These are phyloP conservation scores for Sesamia inferens DNA, from an alignment of 2,888 invertebrate species.

Conservation along the genomic window DNA sequence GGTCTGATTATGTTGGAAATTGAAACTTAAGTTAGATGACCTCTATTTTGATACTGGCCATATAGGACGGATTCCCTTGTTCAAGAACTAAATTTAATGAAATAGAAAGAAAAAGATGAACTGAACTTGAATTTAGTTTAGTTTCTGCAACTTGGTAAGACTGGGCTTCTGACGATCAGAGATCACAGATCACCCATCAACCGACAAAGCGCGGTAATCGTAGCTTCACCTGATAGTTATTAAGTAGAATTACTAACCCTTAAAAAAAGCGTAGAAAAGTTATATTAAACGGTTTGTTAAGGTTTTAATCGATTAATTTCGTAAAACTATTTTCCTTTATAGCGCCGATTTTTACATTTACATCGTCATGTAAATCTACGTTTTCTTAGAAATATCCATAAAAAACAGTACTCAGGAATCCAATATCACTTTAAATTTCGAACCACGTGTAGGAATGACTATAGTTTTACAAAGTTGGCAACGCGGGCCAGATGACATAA, in stretches of 20 bases:
- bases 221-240: background rate
- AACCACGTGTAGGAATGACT: constrained; percentile 37
- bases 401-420: background rate
- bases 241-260: no score
- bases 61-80: no score
- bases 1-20: background rate
- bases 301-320: no score
- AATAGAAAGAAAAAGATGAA: no score
- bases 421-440: background rate
- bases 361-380: background rate
- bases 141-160: background rate
- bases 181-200: background rate
- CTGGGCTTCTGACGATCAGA: background rate
- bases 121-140: no score
- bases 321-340: background rate
- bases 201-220: background rate
- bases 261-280: background rate
- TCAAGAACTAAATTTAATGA: no score
- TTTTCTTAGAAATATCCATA: background rate
- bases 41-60: background rate
- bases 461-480: constrained; percentile 41
- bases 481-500: constrained; percentile 21
- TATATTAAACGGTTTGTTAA: background rate
- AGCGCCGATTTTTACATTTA: background rate
- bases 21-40: constrained; percentile 12